Conservation (phyloP, 2,888 invertebrate genomes). For the Catonia carolina region DNA sequence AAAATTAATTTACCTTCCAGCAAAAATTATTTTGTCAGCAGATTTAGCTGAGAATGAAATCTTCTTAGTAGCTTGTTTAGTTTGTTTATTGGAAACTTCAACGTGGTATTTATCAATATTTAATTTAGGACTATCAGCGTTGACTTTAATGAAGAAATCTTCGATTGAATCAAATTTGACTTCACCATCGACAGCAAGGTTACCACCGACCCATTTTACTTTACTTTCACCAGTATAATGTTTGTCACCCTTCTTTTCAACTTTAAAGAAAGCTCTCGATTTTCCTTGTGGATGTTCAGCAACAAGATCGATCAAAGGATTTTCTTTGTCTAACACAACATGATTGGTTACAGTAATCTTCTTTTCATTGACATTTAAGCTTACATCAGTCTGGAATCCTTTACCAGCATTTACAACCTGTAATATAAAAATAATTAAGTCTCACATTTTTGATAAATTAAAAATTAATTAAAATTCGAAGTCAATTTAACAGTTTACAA, state of each 20-base stretch:
- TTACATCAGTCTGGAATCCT: slow-evolving; percentile 41
- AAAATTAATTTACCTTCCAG: slow-evolving; percentile 58
- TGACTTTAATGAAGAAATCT: slow-evolving; percentile 54
- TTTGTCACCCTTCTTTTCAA: slow-evolving; percentile 40
- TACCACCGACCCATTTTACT: slow-evolving; percentile 35
- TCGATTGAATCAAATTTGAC: slow-evolving; percentile 53
- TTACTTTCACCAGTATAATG: slow-evolving; percentile 30
- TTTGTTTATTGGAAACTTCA: slow-evolving; percentile 54
- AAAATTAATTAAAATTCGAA: too few species aligned
- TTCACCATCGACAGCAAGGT: slow-evolving; percentile 45
- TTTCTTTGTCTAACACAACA: slow-evolving; percentile 48
- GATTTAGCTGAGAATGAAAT: slow-evolving; percentile 58
- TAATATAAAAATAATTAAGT: too few species aligned
- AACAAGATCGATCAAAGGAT: slow-evolving; percentile 53
- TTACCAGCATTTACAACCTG: slow-evolving; percentile 31
- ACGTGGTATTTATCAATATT: slow-evolving; percentile 57
- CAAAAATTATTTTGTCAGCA: slow-evolving; percentile 57
- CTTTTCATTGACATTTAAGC: slow-evolving; percentile 51
- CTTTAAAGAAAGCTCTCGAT: slow-evolving; percentile 43
- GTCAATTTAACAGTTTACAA: too few species aligned
- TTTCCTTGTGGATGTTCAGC: slow-evolving; percentile 49
- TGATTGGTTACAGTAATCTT: slow-evolving; percentile 51
- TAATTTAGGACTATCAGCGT: slow-evolving; percentile 57
- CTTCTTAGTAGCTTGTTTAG: slow-evolving; percentile 49
- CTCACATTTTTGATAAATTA: too few species aligned